Evolutionary conservation across 2,797 vertebrate genomes (phyloP).

Genomic region (Cynopterus sphinx): DNA sequence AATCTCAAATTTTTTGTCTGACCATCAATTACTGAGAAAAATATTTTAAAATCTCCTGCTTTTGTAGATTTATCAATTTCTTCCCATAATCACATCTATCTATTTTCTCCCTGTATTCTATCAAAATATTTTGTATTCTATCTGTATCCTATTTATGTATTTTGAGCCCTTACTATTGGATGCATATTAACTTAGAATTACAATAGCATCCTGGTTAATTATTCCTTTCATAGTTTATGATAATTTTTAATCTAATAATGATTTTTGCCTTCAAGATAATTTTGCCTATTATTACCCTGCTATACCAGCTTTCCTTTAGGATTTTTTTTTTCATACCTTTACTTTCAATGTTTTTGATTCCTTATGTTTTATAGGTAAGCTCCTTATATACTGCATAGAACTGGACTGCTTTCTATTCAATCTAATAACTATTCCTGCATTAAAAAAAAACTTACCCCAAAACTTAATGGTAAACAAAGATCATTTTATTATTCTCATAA

Average conservation of each 20-base stretch:
- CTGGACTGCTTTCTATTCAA: constrained; percentile 28
- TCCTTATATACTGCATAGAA: constrained; percentile 19
- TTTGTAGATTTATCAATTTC: not conserved
- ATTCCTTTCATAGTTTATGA: constrained; percentile 14
- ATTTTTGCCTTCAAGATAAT: constrained; percentile 41
- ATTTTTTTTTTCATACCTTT: constrained; percentile 3
- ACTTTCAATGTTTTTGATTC: constrained; percentile 33
- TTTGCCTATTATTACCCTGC: constrained; percentile 22
- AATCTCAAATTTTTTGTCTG: constrained; percentile 9
- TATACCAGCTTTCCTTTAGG: constrained; percentile 33
- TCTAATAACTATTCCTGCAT: not conserved
- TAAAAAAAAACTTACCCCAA: constrained; percentile 29
- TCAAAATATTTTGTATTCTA: not conserved
- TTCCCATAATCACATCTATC: not conserved
- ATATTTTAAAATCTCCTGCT: not conserved
- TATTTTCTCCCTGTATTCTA: not conserved
- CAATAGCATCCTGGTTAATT: constrained; percentile 12
- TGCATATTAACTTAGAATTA: not conserved
- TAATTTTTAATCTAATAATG: constrained; percentile 36
- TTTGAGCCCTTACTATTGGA: not conserved
- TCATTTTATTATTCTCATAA: constrained; percentile 56
- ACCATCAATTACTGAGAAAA: not conserved
- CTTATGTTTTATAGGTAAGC: not conserved
- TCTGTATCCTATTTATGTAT: constrained; percentile 4
- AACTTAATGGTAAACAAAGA: constrained; percentile 4